Evolutionary conservation across 1,140 invertebrate species (phyloP).

Genomic region (Spodoptera frugiperda): DNA sequence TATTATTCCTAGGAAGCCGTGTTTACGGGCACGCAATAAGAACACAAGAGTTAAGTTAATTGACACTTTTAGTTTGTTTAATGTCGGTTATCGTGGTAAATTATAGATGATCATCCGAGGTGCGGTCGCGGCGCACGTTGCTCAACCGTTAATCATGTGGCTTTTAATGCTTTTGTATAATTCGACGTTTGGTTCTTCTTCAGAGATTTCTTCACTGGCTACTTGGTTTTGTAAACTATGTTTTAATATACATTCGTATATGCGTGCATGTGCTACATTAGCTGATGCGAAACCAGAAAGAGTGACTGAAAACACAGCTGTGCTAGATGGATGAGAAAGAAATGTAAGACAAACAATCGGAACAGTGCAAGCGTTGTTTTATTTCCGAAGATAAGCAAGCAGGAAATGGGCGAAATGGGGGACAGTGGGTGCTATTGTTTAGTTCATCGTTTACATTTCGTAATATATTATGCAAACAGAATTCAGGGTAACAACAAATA

Average conservation of each 20-base stretch:
- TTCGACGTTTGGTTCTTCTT: slow-evolving; percentile 40
- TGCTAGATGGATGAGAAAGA: slow-evolving; percentile 46
- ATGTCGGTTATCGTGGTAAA: slow-evolving; percentile 38
- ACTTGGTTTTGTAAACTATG: slow-evolving; percentile 14
- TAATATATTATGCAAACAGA: slow-evolving; percentile 50
- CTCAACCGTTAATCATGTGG: slow-evolving; percentile 39
- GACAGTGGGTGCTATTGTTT: slow-evolving; percentile 49
- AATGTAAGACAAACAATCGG: slow-evolving; percentile 47
- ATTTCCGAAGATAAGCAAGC: slow-evolving; percentile 40
- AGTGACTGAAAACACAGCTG: slow-evolving; percentile 28
- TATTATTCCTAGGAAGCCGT: slow-evolving; percentile 38
- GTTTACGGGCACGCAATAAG: slow-evolving; percentile 40
- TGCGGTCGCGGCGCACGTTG: slow-evolving; percentile 6
- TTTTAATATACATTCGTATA: background rate
- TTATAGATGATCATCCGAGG: slow-evolving; percentile 38
- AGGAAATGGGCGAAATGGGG: slow-evolving; percentile 52
- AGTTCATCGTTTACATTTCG: slow-evolving; percentile 50
- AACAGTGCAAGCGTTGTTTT: slow-evolving; percentile 49
- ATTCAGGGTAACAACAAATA: slow-evolving; percentile 42
- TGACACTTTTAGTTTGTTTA: slow-evolving; percentile 47
- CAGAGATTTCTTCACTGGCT: slow-evolving; percentile 20
- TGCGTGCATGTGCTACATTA: background rate
- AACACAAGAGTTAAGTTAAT: slow-evolving; percentile 39
- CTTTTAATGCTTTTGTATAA: slow-evolving; percentile 38
- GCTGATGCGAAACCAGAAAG: slow-evolving; percentile 24